Evolutionary conservation across 2,888 invertebrate genomes (phyloP).

Genomic region (Erebia aethiops): DNA sequence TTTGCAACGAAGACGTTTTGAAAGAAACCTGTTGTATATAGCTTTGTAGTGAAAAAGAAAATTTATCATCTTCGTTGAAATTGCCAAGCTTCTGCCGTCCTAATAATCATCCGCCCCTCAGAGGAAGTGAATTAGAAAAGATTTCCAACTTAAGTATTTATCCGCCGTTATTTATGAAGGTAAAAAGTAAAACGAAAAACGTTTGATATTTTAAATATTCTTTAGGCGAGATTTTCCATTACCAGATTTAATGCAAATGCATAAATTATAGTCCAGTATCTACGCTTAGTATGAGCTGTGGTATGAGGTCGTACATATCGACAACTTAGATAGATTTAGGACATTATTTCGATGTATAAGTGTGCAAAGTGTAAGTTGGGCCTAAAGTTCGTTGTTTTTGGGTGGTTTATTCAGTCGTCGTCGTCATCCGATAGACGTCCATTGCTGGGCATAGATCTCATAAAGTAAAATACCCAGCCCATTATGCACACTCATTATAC

Average conservation of each 20-base stretch:
- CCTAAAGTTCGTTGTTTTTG: no score
- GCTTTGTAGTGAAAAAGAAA: neutral
- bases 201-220: constrained; percentile 36
- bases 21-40: neutral
- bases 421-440: no score
- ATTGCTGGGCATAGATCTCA: no score
- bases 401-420: no score
- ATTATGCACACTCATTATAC: no score
- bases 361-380: no score
- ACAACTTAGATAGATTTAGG: no score
- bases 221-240: constrained; percentile 28
- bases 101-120: constrained; percentile 9
- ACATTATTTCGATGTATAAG: no score
- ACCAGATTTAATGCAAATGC: constrained; percentile 30
- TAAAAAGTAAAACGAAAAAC: constrained; percentile 24
- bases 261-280: constrained; percentile 22
- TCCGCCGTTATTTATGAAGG: constrained; percentile 26
- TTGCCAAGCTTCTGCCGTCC: constrained; percentile 1
- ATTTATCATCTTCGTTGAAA: constrained; percentile 9
- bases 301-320: no score
- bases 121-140: constrained; percentile 22
- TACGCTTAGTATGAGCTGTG: no score
- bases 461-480: no score
- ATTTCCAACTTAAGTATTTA: constrained; percentile 32
- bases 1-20: neutral